phyloP scores from a whole-genome alignment of 2,113 vertebrate genomes.

The Aegithalos caudatus region DNA sequence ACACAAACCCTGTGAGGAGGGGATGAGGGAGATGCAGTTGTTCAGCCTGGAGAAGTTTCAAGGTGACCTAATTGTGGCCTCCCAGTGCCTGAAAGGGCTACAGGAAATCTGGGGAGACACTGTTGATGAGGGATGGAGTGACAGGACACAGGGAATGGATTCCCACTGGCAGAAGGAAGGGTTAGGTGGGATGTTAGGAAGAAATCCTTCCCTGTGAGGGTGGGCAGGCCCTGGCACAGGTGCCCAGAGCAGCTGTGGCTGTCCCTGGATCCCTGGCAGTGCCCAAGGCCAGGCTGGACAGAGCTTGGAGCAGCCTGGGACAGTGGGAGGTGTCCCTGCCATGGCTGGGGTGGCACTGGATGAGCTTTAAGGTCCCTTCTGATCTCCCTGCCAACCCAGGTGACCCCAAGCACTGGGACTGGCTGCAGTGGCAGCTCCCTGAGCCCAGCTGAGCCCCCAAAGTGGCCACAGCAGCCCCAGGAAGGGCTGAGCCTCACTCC shows the following conservation, averaged over 20 bases:
- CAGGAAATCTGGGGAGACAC: not conserved
- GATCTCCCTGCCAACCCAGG: not conserved
- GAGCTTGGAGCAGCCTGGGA: not conserved
- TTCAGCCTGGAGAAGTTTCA: not conserved
- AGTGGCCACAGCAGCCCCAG: not conserved
- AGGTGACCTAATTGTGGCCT: not conserved
- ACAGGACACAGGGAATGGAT: not conserved
- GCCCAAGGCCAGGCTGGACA: accelerated
- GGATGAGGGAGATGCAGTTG: not conserved
- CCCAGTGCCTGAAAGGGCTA: not conserved
- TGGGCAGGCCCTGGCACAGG: not conserved
- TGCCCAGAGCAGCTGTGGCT: not conserved
- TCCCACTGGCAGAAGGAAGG: not conserved
- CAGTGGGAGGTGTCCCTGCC: not conserved
- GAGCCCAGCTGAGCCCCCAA: not conserved
- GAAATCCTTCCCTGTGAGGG: accelerated
- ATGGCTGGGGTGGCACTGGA: not conserved
- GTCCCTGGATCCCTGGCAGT: not conserved
- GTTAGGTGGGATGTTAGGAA: not conserved
- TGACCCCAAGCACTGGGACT: not conserved
- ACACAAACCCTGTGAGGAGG: not conserved
- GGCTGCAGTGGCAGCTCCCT: not conserved
- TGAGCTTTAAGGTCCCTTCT: not conserved
- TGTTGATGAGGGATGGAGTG: not conserved
- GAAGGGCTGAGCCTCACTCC: not conserved